Percentiles rank a stretch among this genome's conserved stretches.
phyloP scores from a whole-genome alignment of 2,113 vertebrate genomes.

The Bostrychus sinensis region DNA sequence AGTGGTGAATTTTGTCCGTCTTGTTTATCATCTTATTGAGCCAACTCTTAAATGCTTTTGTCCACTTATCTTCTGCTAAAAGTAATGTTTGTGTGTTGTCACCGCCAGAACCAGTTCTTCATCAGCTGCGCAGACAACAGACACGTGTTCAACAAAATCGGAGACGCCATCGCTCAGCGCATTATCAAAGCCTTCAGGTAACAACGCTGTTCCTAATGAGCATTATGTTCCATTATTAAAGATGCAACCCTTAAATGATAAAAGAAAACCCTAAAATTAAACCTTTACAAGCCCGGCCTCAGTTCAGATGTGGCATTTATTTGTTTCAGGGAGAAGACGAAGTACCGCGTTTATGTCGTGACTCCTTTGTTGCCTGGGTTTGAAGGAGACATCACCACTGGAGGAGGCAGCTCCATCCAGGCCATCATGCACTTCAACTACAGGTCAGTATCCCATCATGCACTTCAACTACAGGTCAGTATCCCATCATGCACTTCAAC shows the following conservation, averaged over 20 bases:
- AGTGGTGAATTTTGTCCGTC: too few species aligned
- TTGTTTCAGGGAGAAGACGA: conserved; percentile 81
- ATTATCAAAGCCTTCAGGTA: conserved; percentile 93
- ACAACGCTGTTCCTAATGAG: conserved; percentile 18
- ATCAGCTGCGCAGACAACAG: conserved; percentile 95
- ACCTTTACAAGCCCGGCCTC: too few species aligned
- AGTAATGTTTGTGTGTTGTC: background rate
- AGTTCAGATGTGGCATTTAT: background rate
- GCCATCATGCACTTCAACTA: conserved; percentile 99
- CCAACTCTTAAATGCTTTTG: too few species aligned
- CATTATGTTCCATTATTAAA: too few species aligned
- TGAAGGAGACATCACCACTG: conserved; percentile 94
- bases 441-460: conserved; percentile 80
- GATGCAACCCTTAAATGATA: too few species aligned
- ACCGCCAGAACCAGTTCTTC: conserved; percentile 94
- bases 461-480: background rate
- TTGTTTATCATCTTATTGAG: too few species aligned
- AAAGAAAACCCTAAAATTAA: too few species aligned
- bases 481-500: too few species aligned
- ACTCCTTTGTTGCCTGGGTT: conserved; percentile 95
- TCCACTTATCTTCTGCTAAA: too few species aligned
- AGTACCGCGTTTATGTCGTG: conserved; percentile 92
- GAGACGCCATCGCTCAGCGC: conserved; percentile 88
- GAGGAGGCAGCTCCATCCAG: conserved; percentile 92
- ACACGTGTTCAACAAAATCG: conserved; percentile 92